Evolutionary conservation across 2,888 invertebrate genomes (phyloP).

Genomic region (Metallyticus violacea): DNA sequence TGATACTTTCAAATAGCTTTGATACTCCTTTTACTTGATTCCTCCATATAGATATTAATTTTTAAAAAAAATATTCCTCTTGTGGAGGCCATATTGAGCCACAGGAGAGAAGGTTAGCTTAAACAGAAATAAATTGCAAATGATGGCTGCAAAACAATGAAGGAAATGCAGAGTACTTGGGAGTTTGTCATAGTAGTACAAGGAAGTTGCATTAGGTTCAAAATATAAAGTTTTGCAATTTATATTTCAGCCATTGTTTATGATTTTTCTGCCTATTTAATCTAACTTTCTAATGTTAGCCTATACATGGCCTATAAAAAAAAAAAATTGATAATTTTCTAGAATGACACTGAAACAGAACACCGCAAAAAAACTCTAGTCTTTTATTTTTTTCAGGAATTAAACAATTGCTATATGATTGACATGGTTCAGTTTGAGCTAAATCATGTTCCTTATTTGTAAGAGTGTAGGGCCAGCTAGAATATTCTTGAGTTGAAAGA

Average conservation of each 20-base stretch:
- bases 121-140: neutral
- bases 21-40: neutral
- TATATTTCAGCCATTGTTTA: neutral
- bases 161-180: neutral
- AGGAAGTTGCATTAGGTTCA: neutral
- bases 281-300: neutral
- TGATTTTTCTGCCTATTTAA: neutral
- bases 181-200: neutral
- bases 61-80: neutral
- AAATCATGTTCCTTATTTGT: neutral
- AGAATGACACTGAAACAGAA: neutral
- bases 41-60: neutral
- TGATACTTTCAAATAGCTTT: neutral
- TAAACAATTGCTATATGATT: neutral
- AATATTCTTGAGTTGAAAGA: neutral
- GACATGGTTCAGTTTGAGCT: neutral
- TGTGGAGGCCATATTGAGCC: neutral
- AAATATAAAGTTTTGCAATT: no score
- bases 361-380: neutral
- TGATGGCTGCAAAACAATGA: neutral
- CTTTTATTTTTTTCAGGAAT: neutral
- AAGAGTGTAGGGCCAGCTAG: neutral
- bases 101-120: neutral
- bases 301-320: neutral
- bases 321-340: neutral